These are phyloP conservation scores for Eristalinus aeneus DNA, from an alignment of 2,888 invertebrate genomes.

Conservation along the genomic window DNA sequence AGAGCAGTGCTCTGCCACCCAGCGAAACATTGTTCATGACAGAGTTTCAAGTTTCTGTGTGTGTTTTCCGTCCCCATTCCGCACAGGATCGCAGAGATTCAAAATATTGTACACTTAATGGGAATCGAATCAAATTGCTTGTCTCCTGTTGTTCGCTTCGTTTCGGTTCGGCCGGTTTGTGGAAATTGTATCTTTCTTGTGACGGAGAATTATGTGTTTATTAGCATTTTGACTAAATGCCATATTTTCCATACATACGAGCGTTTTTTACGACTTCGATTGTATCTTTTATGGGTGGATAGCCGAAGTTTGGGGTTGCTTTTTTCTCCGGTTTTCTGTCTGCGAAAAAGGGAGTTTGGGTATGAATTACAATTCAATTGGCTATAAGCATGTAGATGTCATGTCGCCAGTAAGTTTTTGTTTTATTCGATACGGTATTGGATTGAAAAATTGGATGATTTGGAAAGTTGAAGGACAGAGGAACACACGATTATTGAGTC, in stretches of 20 bases:
- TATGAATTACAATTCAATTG: slow-evolving; percentile 52
- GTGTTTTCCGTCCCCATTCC: neutral
- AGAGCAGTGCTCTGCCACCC: slow-evolving; percentile 2
- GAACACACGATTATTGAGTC: too few species aligned
- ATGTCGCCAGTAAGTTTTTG: neutral
- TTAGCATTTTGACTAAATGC: slow-evolving; percentile 59
- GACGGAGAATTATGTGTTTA: slow-evolving; percentile 50
- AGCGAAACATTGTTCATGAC: slow-evolving; percentile 18
- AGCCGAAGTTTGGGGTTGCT: slow-evolving; percentile 45
- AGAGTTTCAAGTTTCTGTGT: slow-evolving; percentile 11
- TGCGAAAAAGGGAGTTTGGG: slow-evolving; percentile 15
- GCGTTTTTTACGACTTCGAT: slow-evolving; percentile 38
- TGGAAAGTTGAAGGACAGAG: neutral
- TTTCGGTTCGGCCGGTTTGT: neutral
- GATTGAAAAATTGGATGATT: neutral
- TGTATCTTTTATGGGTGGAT: slow-evolving; percentile 10
- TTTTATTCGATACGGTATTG: neutral
- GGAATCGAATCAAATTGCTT: slow-evolving; percentile 59
- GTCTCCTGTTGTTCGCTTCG: slow-evolving; percentile 31
- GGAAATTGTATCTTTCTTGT: neutral
- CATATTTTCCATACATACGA: slow-evolving; percentile 49
- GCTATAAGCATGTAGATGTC: slow-evolving; percentile 1
- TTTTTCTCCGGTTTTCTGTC: neutral
- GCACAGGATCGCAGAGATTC: slow-evolving; percentile 32
- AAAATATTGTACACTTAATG: slow-evolving; percentile 43